Evolutionary conservation across 2,797 vertebrate species (phyloP), one percentile per base, ranked within the genome.

Genomic region (Xiphorhynchus erythropygius): DNA sequence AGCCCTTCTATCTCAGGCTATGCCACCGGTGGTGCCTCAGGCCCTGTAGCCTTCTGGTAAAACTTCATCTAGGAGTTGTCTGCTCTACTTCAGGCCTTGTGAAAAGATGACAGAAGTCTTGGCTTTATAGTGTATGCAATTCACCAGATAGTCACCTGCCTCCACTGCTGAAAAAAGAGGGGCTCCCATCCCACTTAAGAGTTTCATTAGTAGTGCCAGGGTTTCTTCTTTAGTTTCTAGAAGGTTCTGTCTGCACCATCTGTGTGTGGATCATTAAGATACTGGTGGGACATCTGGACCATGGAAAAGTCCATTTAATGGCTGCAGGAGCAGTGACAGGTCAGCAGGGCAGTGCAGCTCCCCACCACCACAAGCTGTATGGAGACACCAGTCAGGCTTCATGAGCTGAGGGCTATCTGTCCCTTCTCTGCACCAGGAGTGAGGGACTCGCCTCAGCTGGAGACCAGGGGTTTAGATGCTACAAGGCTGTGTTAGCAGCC

Each of bases 341-440:
- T 65, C 44, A 76, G 74, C 37, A 62, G 52, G 1, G 2, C 41
- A 46, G 35, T 1, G 0, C 44, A 35, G 52, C 5, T 83, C 47
- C 22, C 19, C n/a, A 13, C 18, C 4, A 0, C 28, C 57, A 68
- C n/a, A 30, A 46, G 37, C 47, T 30, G 25, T 47, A 53, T 0
- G 3, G n/a, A 47, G 44, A n/a, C 16, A 37, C 16, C 83, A 81
- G 57, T 10, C 1, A 3, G 60, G 56, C 13, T 80, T 25, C 19
- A 3, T 1, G 56, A 73, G 52, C 30, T 39, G 5, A 22, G 24
- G 4, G 5, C 0, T 0, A 9, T 22, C 0, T 0, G 4, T n/a
- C 5, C 23, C 16, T 23, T 53, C 2, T 1, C n/a, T 57, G 35
- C 53, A 25, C 18, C 50, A 57, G 57, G 50, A 60, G 55, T 64